Conservation (phyloP, 2,888 invertebrate species). For the Pandemis heparana region DNA sequence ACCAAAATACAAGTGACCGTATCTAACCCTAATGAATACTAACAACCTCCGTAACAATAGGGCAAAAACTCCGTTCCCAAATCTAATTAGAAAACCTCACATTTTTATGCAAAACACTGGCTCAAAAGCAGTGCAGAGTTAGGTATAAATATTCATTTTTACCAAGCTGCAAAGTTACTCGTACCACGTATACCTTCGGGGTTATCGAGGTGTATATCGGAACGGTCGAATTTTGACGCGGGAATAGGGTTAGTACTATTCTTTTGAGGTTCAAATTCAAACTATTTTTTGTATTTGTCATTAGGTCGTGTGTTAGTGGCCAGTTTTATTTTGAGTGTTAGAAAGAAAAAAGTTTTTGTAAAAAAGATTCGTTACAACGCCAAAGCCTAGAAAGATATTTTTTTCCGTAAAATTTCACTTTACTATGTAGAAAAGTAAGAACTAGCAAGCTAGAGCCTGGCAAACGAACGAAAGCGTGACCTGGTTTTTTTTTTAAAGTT, state of each 20-base stretch:
- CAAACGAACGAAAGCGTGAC: no score
- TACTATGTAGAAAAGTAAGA: no score
- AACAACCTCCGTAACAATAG: neutral
- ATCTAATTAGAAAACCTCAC: slow-evolving; percentile 12
- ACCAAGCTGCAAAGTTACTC: slow-evolving; percentile 13
- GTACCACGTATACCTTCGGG: slow-evolving; percentile 21
- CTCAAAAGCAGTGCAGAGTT: slow-evolving; percentile 13
- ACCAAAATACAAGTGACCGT: neutral
- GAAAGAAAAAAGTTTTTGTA: no score
- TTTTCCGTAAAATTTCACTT: no score
- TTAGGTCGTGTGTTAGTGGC: no score
- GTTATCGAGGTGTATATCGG: slow-evolving; percentile 31
- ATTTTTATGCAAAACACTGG: slow-evolving; percentile 16
- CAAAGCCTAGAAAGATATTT: no score
- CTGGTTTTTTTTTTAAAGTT: no score
- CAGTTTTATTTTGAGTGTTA: no score
- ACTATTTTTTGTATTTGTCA: no score
- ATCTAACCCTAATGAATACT: neutral
- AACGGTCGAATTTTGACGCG: slow-evolving; percentile 35
- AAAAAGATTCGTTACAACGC: no score
- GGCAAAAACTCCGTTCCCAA: neutral
- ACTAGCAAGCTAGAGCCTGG: no score
- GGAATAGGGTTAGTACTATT: neutral
- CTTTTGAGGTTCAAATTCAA: no score
- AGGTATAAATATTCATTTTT: slow-evolving; percentile 26